Conservation (phyloP, 2,888 invertebrate genomes). For the Galerucella calmariensis region DNA sequence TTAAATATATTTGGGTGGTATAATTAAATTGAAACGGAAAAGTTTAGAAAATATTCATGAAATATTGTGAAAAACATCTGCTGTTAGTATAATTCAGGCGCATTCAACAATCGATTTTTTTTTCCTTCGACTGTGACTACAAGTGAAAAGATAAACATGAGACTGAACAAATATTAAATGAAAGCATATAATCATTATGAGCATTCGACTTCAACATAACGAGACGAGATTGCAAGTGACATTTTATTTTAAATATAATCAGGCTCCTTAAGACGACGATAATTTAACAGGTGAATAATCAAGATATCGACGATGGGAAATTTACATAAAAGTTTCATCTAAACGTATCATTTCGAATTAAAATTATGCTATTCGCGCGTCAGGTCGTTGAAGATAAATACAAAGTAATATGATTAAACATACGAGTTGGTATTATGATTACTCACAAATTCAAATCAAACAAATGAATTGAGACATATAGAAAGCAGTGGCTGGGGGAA, state of each 20-base stretch:
- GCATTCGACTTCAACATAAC: background rate
- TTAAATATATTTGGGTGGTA: no score
- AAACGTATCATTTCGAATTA: background rate
- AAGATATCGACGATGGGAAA: constrained; percentile 2
- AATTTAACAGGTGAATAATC: constrained; percentile 10
- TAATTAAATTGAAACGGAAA: no score
- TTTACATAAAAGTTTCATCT: constrained; percentile 3
- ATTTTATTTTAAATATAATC: constrained; percentile 13
- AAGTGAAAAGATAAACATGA: background rate
- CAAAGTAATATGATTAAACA: background rate
- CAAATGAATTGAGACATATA: background rate
- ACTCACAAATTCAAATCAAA: background rate
- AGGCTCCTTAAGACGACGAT: constrained; percentile 6
- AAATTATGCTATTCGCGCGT: background rate
- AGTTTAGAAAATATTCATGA: no score
- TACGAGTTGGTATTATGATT: background rate
- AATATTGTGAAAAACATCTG: no score
- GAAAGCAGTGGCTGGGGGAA: background rate
- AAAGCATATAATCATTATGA: background rate
- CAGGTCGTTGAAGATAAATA: background rate
- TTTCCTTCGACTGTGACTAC: background rate
- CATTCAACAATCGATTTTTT: background rate
- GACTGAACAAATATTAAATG: no score
- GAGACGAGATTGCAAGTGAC: constrained; percentile 12
- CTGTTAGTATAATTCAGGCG: no score